Evolutionary conservation across 2,113 vertebrate species (phyloP).

Genomic region (Coregonus clupeaformis): DNA sequence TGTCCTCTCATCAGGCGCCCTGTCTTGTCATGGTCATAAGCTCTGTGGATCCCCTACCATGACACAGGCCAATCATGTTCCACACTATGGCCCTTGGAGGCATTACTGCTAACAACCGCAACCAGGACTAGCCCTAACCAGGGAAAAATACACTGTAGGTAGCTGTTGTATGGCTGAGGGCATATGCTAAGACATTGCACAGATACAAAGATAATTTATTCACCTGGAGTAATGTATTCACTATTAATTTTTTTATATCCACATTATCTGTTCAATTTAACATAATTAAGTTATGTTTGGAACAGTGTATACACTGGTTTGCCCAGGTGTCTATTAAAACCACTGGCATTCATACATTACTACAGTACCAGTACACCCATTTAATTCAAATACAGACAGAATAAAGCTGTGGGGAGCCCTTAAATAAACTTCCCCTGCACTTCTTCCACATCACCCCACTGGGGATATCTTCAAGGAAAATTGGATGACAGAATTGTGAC

Average conservation of each 20-base stretch:
- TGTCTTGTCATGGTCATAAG: background rate
- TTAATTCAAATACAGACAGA: conserved; percentile 32
- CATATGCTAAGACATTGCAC: too few relatives aligned
- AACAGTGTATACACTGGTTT: background rate
- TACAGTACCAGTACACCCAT: conserved; percentile 18
- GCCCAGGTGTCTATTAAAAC: conserved; percentile 21
- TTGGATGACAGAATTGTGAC: conserved; percentile 60
- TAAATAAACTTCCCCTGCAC: conserved; percentile 46
- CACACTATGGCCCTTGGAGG: too few relatives aligned
- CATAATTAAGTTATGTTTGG: background rate
- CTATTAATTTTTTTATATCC: background rate
- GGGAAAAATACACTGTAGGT: background rate
- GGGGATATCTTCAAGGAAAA: conserved; percentile 50
- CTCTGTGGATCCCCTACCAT: background rate
- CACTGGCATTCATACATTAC: conserved; percentile 26
- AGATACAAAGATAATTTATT: background rate
- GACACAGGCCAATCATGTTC: background rate
- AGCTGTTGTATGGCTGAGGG: background rate
- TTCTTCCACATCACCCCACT: conserved; percentile 17
- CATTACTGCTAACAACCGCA: background rate
- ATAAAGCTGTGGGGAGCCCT: conserved; percentile 10
- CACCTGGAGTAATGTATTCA: too few relatives aligned
- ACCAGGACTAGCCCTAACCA: background rate
- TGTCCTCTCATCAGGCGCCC: too few relatives aligned
- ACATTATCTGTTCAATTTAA: background rate